These are phyloP conservation scores for Phyllotreta cruciferae DNA, from an alignment of 2,888 invertebrate species.

Conservation along the genomic window DNA sequence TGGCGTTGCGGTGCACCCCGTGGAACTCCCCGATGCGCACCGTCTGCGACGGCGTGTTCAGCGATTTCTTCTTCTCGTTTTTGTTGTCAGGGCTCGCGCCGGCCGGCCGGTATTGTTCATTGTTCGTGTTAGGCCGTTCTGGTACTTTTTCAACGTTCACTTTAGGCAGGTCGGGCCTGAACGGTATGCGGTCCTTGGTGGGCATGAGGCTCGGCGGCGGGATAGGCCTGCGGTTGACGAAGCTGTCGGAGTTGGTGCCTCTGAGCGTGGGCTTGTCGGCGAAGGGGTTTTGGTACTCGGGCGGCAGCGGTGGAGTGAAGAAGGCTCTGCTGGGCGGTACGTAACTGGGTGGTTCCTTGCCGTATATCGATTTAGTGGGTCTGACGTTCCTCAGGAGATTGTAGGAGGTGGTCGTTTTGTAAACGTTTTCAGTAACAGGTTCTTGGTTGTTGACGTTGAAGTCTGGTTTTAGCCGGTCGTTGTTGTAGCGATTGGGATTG, in stretches of 20 bases:
- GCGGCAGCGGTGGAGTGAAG: constrained; percentile 83
- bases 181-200: constrained; percentile 81
- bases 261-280: constrained; percentile 88
- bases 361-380: constrained; percentile 67
- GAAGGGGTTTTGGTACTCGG: constrained; percentile 84
- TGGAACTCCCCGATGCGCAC: constrained; percentile 59
- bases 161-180: constrained; percentile 70
- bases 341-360: constrained; percentile 80
- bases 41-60: constrained; percentile 78
- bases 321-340: constrained; percentile 79
- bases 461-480: constrained; percentile 58
- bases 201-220: constrained; percentile 85
- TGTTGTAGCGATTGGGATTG: constrained; percentile 70
- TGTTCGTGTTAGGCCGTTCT: constrained; percentile 39
- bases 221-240: constrained; percentile 77
- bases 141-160: constrained; percentile 55
- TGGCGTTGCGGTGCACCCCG: constrained; percentile 53
- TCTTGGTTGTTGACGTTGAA: constrained; percentile 48
- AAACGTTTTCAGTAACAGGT: constrained; percentile 55
- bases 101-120: constrained; percentile 30
- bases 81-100: constrained; percentile 41
- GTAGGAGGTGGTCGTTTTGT: constrained; percentile 61
- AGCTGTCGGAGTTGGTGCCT: constrained; percentile 68
- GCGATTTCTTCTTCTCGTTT: constrained; percentile 72
- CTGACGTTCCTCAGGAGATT: constrained; percentile 68